A percentile compares a stretch with the other conserved stretches of the same genome.
Evolutionary conservation across 2,113 vertebrate genomes (phyloP).

Genomic region (Hassar affinis): DNA sequence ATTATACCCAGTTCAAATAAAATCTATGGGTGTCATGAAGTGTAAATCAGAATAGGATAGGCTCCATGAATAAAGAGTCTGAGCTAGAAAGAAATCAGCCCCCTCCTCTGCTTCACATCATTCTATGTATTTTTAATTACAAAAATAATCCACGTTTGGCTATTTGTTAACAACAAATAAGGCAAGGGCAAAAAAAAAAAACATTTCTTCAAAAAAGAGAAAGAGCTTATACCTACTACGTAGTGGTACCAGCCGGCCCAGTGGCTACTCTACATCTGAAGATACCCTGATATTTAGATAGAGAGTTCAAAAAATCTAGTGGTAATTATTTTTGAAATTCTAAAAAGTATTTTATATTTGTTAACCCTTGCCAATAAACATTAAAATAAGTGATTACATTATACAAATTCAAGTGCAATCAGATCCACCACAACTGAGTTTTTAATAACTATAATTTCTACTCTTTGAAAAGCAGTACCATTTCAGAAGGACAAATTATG

Average conservation of each 20-base stretch:
- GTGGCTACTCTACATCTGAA: neutral
- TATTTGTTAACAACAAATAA: neutral
- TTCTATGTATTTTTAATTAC: neutral
- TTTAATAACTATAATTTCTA: too few species aligned
- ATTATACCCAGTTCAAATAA: neutral
- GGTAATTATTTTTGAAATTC: too few species aligned
- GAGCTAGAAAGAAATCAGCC: too few species aligned
- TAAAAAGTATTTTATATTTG: too few species aligned
- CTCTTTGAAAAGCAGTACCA: too few species aligned
- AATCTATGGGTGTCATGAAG: neutral
- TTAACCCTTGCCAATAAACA: too few species aligned
- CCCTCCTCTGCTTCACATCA: neutral
- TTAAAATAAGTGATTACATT: neutral
- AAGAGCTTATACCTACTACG: too few species aligned
- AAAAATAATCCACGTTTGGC: neutral
- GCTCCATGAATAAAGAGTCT: neutral
- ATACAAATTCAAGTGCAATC: neutral
- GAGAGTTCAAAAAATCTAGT: neutral
- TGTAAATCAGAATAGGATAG: neutral
- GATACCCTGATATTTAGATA: neutral
- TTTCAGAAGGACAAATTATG: too few species aligned
- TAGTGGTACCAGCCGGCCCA: neutral
- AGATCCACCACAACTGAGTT: too few species aligned
- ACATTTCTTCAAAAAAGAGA: neutral
- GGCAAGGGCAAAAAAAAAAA: neutral